These are phyloP conservation scores for Drosophila eugracilis DNA, from an alignment of 1,140 invertebrate species.

Conservation along the genomic window DNA sequence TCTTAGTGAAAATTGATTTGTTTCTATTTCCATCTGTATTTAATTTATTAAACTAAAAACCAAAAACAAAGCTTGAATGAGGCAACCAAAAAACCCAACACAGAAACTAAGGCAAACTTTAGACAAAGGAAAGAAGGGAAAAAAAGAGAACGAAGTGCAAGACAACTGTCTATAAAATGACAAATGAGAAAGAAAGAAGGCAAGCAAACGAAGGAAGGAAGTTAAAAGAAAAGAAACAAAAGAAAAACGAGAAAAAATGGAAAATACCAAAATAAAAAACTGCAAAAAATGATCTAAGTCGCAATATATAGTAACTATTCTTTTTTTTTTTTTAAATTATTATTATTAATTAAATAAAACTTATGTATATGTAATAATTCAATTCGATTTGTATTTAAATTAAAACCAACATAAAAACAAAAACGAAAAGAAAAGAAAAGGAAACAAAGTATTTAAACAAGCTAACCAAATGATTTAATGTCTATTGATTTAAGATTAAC, in stretches of 20 bases:
- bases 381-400: constrained; percentile 72
- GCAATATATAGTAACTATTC: constrained; percentile 56
- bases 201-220: constrained; percentile 2
- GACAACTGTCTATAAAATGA: constrained; percentile 70
- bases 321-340: constrained; percentile 53
- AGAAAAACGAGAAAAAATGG: constrained; percentile 1
- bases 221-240: constrained; percentile 17
- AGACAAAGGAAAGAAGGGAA: constrained; percentile 32
- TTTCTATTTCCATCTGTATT: constrained; percentile 57
- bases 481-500: constrained; percentile 68
- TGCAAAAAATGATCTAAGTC: constrained; percentile 49
- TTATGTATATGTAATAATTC: constrained; percentile 61
- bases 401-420: too few relatives aligned
- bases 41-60: constrained; percentile 40
- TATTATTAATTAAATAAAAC: too few relatives aligned
- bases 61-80: constrained; percentile 73
- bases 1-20: constrained; percentile 78
- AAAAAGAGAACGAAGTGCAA: too few relatives aligned
- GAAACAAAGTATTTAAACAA: constrained; percentile 70
- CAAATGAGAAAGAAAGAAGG: constrained; percentile 28
- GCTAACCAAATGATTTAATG: constrained; percentile 79
- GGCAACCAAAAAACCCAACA: constrained; percentile 52
- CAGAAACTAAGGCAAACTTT: constrained; percentile 44
- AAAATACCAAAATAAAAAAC: constrained; percentile 10
- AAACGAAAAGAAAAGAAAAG: too few relatives aligned